Percentiles rank a stretch among this genome's conserved stretches.
These are phyloP conservation scores for Pelobates fuscus DNA, from an alignment of 2,113 vertebrate species.

Conservation along the genomic window DNA sequence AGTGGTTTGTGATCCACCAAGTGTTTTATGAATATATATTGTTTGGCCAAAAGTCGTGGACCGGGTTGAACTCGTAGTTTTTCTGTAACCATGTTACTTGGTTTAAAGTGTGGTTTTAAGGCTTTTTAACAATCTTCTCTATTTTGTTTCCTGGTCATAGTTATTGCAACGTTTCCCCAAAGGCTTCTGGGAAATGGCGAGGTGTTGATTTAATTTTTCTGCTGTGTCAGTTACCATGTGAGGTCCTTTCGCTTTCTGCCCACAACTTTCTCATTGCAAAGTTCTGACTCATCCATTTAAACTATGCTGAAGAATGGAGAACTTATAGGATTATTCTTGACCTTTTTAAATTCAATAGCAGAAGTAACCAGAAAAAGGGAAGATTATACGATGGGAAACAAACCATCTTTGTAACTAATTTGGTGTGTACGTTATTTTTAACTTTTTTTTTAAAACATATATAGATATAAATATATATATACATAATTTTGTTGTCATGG, in stretches of 20 bases:
- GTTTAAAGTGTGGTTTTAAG: too few species aligned
- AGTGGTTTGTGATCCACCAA: too few species aligned
- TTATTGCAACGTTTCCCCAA: too few species aligned
- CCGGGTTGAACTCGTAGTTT: too few species aligned
- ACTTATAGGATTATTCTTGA: background rate
- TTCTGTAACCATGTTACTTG: too few species aligned
- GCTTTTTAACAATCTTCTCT: too few species aligned
- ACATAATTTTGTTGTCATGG: background rate
- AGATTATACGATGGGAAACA: background rate
- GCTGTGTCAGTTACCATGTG: background rate
- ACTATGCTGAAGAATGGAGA: background rate
- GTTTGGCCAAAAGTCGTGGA: too few species aligned
- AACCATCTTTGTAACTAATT: too few species aligned
- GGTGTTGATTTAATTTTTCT: conserved; percentile 5
- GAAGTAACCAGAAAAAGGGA: background rate
- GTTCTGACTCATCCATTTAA: background rate
- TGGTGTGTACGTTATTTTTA: background rate
- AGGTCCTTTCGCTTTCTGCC: background rate
- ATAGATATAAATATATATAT: too few species aligned
- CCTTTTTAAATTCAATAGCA: background rate
- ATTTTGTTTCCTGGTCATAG: too few species aligned
- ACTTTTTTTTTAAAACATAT: too few species aligned
- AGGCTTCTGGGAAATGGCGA: background rate
- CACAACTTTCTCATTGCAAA: background rate
- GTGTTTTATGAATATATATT: too few species aligned